Evolutionary conservation across 1,140 invertebrate genomes (phyloP).

Genomic region (Cherax destructor): DNA sequence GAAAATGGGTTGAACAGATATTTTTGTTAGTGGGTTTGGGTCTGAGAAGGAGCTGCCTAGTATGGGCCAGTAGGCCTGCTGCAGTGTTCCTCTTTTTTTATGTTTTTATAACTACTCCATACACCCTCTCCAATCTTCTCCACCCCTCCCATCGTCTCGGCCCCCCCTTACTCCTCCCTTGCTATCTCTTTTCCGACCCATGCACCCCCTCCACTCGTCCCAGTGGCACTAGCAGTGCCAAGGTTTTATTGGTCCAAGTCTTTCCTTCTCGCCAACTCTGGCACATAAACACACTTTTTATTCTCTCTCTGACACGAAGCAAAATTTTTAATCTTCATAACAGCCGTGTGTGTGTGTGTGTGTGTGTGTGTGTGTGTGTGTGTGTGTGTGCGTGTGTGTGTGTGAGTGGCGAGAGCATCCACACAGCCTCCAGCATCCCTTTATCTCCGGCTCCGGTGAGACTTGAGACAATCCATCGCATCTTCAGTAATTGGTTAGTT

Average conservation of each 20-base stretch:
- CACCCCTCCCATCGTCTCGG: no score
- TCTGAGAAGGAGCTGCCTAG: no score
- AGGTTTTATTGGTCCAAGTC: conserved; percentile 18
- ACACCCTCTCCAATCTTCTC: no score
- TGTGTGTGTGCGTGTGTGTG: conserved; percentile 24
- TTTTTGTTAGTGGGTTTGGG: no score
- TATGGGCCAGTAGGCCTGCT: no score
- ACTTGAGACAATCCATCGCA: conserved; percentile 1
- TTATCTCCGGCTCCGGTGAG: neutral
- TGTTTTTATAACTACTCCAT: no score
- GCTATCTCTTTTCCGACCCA: no score
- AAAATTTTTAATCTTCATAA: conserved; percentile 2
- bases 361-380: conserved; percentile 21
- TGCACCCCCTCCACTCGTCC: no score
- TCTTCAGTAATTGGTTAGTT: neutral
- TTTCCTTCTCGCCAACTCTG: neutral
- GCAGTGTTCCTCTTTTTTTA: no score
- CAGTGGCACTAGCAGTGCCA: neutral
- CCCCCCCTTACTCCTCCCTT: no score
- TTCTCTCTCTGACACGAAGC: neutral
- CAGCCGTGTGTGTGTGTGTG: neutral
- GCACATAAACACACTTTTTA: neutral
- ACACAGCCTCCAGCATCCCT: neutral
- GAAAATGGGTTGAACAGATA: no score
- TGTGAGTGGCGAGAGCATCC: neutral